A percentile compares a stretch with the other conserved stretches of the same genome.
phyloP scores from a whole-genome alignment of 1,140 invertebrate genomes.

The Drosophila athabasca region DNA sequence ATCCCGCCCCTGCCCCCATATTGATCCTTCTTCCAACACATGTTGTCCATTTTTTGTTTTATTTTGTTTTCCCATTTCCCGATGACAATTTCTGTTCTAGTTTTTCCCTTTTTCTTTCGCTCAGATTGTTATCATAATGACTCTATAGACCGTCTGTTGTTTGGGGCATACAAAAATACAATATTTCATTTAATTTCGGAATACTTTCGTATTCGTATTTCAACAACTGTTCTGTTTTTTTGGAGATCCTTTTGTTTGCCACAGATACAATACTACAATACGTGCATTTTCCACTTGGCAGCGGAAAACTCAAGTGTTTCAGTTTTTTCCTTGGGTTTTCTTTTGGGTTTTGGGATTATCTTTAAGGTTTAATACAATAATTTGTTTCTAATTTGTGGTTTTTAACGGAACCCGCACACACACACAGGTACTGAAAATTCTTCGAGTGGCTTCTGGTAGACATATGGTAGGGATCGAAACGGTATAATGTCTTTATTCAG shows the following conservation, averaged over 20 bases:
- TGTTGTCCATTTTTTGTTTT: slow-evolving; percentile 61
- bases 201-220: slow-evolving; percentile 65
- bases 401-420: slow-evolving; percentile 31
- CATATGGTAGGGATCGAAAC: slow-evolving; percentile 32
- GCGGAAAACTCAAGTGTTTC: slow-evolving; percentile 58
- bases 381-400: slow-evolving; percentile 68
- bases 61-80: slow-evolving; percentile 38
- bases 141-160: slow-evolving; percentile 67
- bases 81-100: slow-evolving; percentile 77
- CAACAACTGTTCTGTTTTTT: slow-evolving; percentile 60
- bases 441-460: slow-evolving; percentile 26
- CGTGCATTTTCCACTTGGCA: slow-evolving; percentile 65
- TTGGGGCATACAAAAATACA: slow-evolving; percentile 19
- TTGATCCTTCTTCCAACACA: slow-evolving; percentile 48
- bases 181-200: slow-evolving; percentile 72
- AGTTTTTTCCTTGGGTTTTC: slow-evolving; percentile 14
- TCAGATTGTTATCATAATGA: slow-evolving; percentile 82
- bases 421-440: slow-evolving; percentile 13
- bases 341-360: slow-evolving; percentile 44
- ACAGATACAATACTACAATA: slow-evolving; percentile 13
- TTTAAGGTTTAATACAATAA: slow-evolving; percentile 51
- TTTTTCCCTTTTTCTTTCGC: slow-evolving; percentile 59
- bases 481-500: slow-evolving; percentile 31
- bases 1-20: slow-evolving; percentile 3
- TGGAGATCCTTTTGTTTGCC: slow-evolving; percentile 50